Base-by-base conservation (phyloP, 2,113 vertebrate genomes). In the Hiodon alosoides region DNA sequence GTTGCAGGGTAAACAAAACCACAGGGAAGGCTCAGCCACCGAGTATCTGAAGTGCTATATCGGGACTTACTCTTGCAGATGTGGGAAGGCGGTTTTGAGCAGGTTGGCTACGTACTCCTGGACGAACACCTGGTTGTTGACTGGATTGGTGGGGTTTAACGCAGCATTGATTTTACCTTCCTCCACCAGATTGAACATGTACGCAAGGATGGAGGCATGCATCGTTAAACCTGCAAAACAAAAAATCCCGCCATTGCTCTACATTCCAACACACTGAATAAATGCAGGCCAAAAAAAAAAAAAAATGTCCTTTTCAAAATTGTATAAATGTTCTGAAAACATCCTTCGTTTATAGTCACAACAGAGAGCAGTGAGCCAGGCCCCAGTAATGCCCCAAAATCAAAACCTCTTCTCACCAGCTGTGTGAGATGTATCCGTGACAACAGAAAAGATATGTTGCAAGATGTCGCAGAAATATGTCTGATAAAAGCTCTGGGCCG, bases 131-230 rank as follows among this genome's bases (percentile, higher is more conserved):
- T 98, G 97, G 90, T 99, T 99, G 90, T 87, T 98, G 80, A 94
- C 86, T 67, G 96, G 92, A 79, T 86, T 93, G 61, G 91, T 87
- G 7, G 97, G 93, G 84, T 95, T 99, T 81, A 98, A 83, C 0
- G 90, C 85, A 66, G 92, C 89, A 77, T 92, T 97, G 90, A 99
- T 98, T 89, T 98, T 98, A 61, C 95, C 96, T 87, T 99, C 97
- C 90, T 99, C 97, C 82, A 99, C 95, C 79, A 99, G 90, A 89
- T 98, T 99, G 84, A 98, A 99, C 97, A 99, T 98, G 90, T 99
- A 98, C 31, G 97, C 97, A 73, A 99, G 93, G 89, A 99, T 99
- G 59, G 97, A 98, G 0, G 97, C 97, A 53, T 99, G 97, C 97
- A 99, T 99, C 66, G 97, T 98, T 84, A 99, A 90, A 80, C 97